Evolutionary conservation across 2,113 vertebrate species (phyloP), one percentile per base, ranked within the genome.

Genomic region (Poecilia latipinna): DNA sequence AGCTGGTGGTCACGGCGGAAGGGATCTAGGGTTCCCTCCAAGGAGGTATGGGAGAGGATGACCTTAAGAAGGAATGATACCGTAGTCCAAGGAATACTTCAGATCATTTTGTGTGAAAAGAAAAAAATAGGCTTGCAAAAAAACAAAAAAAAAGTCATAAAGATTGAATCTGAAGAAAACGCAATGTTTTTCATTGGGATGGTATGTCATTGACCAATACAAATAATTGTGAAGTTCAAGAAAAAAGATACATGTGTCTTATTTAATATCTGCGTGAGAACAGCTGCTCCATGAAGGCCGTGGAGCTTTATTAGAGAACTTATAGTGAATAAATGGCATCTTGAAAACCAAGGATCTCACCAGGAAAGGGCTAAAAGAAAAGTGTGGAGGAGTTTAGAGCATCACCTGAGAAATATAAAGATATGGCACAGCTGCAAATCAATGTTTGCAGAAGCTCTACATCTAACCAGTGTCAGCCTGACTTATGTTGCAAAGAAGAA

Each of bases 1-100:
- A 98, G 97, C 0, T 99, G 98, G 97, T 99, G 98, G 98, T 97
- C 95, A 88, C 95, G 97, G 87, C 95, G 96, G 84, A 99, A 98
- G 95, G 97, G 97, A 90, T 99, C 97, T 68, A 94, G 96, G 48
- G 97, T 98, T 84, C 98, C 98, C 5, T 99, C 98, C 63, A 99
- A 99, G 96, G 98, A 99, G 98, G 98, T 99, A 97, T 11, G 70
- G 39, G 80, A 37, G 24, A 33, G 65, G 28, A 74, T 39, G 48
- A 57, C 32, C 29, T 54, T 13, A 31, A 62, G 37, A 74, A n/a
- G 22, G 24, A n/a, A n/a, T 8, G 51, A 57, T 57, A 0, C 19
- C 1, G 24, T 8, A 24, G 22, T 57, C 22, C 24, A 57, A 10
- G 8, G 51, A 7, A 54, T 24, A 54, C 8, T 54, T 54, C 24